These are phyloP conservation scores for Diarsia rubi DNA, from an alignment of 2,888 invertebrate genomes.

Conservation along the genomic window DNA sequence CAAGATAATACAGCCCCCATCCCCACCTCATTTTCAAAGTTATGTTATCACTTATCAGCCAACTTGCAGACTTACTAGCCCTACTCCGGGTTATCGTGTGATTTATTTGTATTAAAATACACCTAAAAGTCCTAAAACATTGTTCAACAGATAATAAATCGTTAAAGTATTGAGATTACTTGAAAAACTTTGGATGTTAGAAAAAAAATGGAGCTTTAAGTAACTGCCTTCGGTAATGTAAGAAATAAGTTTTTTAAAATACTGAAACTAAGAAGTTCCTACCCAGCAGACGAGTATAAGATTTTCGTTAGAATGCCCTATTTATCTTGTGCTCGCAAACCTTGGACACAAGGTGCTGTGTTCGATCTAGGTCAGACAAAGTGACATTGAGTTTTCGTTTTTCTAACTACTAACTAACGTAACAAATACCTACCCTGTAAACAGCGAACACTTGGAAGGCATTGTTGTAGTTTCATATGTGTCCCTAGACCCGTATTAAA, in stretches of 20 bases:
- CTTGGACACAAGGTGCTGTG: too few relatives aligned
- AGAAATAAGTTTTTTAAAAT: not conserved
- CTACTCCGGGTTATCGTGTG: conserved; percentile 32
- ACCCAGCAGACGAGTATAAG: not conserved
- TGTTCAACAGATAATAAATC: conserved; percentile 34
- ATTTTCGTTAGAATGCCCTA: not conserved
- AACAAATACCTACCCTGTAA: not conserved
- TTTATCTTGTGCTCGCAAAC: too few relatives aligned
- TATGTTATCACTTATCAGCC: conserved; percentile 42
- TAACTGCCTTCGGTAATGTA: not conserved
- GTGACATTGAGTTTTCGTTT: too few relatives aligned
- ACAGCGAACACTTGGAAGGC: not conserved
- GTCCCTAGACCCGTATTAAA: not conserved
- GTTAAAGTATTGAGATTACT: conserved; percentile 12
- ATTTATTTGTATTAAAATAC: conserved; percentile 51
- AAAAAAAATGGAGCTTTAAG: not conserved
- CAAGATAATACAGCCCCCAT: conserved; percentile 33
- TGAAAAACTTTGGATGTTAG: conserved; percentile 16
- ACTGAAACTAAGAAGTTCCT: not conserved
- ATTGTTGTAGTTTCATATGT: not conserved
- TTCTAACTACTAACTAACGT: too few relatives aligned
- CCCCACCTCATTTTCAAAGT: conserved; percentile 51
- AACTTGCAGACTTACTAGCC: conserved; percentile 26
- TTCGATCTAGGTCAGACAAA: too few relatives aligned
- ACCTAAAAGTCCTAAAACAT: conserved; percentile 36